These are phyloP conservation scores for Brenthis hecate DNA, from an alignment of 2,888 invertebrate genomes.

Conservation along the genomic window DNA sequence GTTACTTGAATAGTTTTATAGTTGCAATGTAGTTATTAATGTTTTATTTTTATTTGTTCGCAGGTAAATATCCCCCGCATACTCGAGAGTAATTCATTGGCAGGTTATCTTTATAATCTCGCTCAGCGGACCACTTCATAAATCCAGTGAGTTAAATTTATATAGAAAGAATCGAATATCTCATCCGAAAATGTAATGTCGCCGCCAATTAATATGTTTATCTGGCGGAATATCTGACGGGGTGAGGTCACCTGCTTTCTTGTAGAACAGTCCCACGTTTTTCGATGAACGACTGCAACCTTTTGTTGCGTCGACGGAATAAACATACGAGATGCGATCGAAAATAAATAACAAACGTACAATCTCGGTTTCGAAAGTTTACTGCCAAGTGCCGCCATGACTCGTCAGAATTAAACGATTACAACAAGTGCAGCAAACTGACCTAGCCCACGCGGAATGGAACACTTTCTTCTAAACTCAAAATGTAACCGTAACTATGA, in stretches of 20 bases:
- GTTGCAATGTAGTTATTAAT: conserved; percentile 46
- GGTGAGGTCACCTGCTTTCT: conserved; percentile 61
- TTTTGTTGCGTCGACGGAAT: conserved; percentile 32
- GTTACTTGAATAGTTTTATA: conserved; percentile 45
- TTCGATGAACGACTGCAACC: conserved; percentile 28
- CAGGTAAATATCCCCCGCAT: conserved; percentile 54
- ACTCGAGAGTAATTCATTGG: conserved; percentile 10
- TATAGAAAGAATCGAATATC: conserved; percentile 24
- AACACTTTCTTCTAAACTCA: conserved; percentile 80
- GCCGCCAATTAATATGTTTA: conserved; percentile 61
- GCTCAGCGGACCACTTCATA: conserved; percentile 16
- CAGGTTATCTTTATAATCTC: conserved; percentile 12
- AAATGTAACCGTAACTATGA: conserved; percentile 81
- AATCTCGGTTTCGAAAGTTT: conserved; percentile 25
- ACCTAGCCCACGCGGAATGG: conserved; percentile 69
- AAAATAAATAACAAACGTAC: conserved; percentile 25
- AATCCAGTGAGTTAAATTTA: conserved; percentile 30
- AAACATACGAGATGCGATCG: conserved; percentile 28
- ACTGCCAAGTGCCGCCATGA: conserved; percentile 24
- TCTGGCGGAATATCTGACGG: conserved; percentile 48
- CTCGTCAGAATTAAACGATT: conserved; percentile 24
- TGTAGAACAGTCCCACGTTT: conserved; percentile 49
- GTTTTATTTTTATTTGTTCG: conserved; percentile 45
- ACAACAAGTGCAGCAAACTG: conserved; percentile 56
- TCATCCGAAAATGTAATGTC: conserved; percentile 32